phyloP scores from a whole-genome alignment of 2,888 invertebrate species.

The Hemistola chrysoprasaria region DNA sequence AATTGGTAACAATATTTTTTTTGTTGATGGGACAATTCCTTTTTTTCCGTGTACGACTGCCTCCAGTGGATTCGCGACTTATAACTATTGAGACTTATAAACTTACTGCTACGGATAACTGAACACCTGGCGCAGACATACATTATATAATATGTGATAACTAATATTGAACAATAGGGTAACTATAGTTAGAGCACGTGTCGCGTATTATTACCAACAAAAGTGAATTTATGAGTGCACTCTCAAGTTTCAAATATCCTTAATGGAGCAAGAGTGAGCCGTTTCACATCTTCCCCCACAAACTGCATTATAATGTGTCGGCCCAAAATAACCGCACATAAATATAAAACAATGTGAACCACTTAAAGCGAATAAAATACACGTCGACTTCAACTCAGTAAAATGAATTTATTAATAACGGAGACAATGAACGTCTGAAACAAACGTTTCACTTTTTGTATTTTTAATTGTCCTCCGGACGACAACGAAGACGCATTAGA shows the following conservation, averaged over 20 bases:
- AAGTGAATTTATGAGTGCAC: constrained; percentile 80
- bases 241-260: constrained; percentile 80
- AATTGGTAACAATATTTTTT: too few relatives aligned
- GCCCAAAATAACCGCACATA: constrained; percentile 81
- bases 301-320: constrained; percentile 80
- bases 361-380: constrained; percentile 83
- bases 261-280: constrained; percentile 80
- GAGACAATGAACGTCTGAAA: constrained; percentile 82
- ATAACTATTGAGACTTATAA: too few relatives aligned
- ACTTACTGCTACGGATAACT: background rate
- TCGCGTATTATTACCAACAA: constrained; percentile 70
- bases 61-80: too few relatives aligned
- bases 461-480: constrained; percentile 80
- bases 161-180: constrained; percentile 51
- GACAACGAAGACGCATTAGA: constrained; percentile 79
- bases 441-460: constrained; percentile 79
- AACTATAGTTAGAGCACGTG: constrained; percentile 53
- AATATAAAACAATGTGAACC: constrained; percentile 83
- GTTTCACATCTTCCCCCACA: constrained; percentile 80
- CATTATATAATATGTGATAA: constrained; percentile 7
- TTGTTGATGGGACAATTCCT: too few relatives aligned
- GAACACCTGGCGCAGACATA: constrained; percentile 3
- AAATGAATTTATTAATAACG: constrained; percentile 83
- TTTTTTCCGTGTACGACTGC: too few relatives aligned
- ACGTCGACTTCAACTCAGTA: constrained; percentile 79